Base-by-base conservation (phyloP, 2,113 vertebrate species). In the Elephantulus edwardii region DNA sequence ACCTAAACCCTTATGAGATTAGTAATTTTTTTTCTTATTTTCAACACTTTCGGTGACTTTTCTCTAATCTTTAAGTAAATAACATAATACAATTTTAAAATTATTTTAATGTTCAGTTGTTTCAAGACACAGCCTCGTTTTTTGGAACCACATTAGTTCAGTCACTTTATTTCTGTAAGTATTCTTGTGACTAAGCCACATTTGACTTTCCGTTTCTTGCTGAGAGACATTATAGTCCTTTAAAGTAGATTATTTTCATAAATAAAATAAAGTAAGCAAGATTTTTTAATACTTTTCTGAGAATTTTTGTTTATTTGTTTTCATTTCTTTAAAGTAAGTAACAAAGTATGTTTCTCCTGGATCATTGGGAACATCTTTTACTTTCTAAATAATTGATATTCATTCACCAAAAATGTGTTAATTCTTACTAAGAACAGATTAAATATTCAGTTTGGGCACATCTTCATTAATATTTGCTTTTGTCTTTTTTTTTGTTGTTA, bases 1-100 rank as follows among this genome's bases (percentile, higher is more conserved):
- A 7, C 1, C 4, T 0, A 8, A 50, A 50, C 30, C 9, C n/a
- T n/a, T n/a, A n/a, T n/a, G n/a, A n/a, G n/a, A 50, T 24, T 35
- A 58, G 6, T 7, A 77, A 8, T 20, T n/a, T 60, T 3, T 88
- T 5, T 82, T 88, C 3, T 79, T 1, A 86, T 5, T 82, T 54
- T 44, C 10, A 86, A 17, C 1, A 30, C 20, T 8, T 14, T 16
- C 16, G 1, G 35, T 54, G 81, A 48, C 8, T 33, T 80, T 80
- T 70, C 11, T 64, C n/a, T n/a, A n/a, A n/a, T n/a, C n/a, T n/a
- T n/a, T n/a, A n/a, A n/a, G n/a, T n/a, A n/a, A n/a, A n/a, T n/a
- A n/a, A n/a, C n/a, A n/a, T n/a, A n/a, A n/a, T n/a, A n/a, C n/a
- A n/a, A n/a, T n/a, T n/a, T n/a, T n/a, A n/a, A n/a, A n/a, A n/a